These are phyloP conservation scores for Megaptera novaeangliae DNA, from an alignment of 2,113 vertebrate genomes.

Conservation along the genomic window DNA sequence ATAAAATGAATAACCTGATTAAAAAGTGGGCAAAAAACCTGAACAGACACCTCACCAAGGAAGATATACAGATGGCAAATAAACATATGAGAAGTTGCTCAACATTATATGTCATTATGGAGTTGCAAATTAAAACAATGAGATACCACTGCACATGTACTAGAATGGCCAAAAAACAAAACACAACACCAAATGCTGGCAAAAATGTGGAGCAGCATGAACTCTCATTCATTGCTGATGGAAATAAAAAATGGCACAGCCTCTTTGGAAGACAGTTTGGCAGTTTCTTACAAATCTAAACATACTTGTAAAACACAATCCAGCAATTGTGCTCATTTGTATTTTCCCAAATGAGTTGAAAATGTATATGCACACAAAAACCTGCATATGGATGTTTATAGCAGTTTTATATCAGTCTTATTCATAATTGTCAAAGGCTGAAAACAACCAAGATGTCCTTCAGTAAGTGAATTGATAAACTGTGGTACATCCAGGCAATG, in stretches of 20 bases:
- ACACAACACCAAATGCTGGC: not conserved
- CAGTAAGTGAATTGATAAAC: not conserved
- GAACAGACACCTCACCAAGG: too few species aligned
- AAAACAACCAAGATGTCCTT: not conserved
- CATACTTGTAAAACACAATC: not conserved
- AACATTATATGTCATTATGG: not conserved
- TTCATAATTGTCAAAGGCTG: not conserved
- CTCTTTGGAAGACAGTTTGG: not conserved
- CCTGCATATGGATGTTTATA: not conserved
- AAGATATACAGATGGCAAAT: too few species aligned
- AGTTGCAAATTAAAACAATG: not conserved
- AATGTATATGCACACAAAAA: not conserved
- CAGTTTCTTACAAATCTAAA: not conserved
- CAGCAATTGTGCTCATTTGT: not conserved
- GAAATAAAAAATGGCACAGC: not conserved
- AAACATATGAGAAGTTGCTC: too few species aligned
- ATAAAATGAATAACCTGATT: too few species aligned
- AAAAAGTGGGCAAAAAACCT: too few species aligned
- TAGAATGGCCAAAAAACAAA: not conserved
- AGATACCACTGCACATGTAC: not conserved
- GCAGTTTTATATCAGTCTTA: not conserved
- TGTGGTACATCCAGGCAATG: not conserved
- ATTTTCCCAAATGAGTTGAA: not conserved
- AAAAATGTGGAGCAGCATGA: not conserved
- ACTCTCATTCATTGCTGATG: not conserved